Conservation (phyloP, 2,797 vertebrate species). For the Eidolon dupreanum region DNA sequence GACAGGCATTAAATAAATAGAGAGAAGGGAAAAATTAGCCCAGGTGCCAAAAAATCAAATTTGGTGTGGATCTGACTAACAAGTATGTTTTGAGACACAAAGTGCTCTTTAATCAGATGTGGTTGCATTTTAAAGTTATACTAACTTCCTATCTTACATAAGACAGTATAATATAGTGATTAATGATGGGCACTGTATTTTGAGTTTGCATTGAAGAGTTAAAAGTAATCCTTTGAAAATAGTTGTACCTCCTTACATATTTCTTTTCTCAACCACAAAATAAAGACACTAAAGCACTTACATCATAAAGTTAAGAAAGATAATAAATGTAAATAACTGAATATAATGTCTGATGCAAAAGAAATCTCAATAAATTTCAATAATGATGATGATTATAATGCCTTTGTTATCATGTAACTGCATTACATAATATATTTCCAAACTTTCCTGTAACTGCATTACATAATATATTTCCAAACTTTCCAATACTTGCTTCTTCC, state of each 20-base stretch:
- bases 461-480: too few relatives aligned
- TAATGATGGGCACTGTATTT: neutral
- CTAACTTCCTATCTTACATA: neutral
- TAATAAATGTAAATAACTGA: neutral
- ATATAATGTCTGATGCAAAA: too few relatives aligned
- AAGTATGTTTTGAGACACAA: neutral
- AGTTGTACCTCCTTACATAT: neutral
- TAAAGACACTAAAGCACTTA: neutral
- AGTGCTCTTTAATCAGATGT: neutral
- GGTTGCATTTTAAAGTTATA: neutral
- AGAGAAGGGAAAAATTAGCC: neutral
- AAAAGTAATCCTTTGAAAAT: neutral
- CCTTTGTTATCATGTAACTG: too few relatives aligned
- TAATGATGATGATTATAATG: too few relatives aligned
- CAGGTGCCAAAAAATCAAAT: neutral
- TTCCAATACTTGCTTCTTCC: too few relatives aligned
- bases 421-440: too few relatives aligned
- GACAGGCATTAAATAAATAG: neutral
- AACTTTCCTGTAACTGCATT: too few relatives aligned
- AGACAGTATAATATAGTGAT: neutral
- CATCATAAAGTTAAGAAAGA: neutral
- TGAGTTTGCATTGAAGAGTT: neutral
- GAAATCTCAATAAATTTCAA: too few relatives aligned
- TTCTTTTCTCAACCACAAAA: neutral
- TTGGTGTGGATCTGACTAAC: neutral